phyloP scores from a whole-genome alignment of 1,140 invertebrate species.

The Zeugodacus cucurbitae region DNA sequence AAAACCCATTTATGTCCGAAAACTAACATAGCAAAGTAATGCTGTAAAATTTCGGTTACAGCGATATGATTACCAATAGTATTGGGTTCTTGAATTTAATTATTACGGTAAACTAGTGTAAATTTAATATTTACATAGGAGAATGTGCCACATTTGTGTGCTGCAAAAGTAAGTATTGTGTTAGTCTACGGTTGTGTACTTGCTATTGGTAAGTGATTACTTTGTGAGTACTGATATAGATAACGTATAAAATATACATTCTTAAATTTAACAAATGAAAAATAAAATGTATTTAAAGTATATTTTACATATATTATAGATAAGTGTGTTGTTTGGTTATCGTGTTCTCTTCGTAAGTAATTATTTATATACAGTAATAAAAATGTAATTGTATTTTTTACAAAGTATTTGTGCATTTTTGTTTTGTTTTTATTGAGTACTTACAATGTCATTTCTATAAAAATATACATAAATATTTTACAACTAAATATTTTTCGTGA shows the following conservation, averaged over 20 bases:
- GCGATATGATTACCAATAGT: no score
- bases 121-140: no score
- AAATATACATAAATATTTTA: conserved; percentile 37
- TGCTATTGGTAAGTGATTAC: neutral
- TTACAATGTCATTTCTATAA: neutral
- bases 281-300: neutral
- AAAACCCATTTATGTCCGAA: no score
- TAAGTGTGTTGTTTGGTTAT: neutral
- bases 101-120: no score
- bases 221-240: neutral
- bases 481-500: conserved; percentile 15
- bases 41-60: no score
- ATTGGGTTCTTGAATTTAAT: no score
- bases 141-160: neutral
- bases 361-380: neutral
- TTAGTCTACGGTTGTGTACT: neutral
- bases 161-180: neutral
- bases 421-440: conserved; percentile 18
- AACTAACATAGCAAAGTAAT: no score
- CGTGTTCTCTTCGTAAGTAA: neutral
- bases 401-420: neutral
- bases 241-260: neutral
- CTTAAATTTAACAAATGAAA: neutral
- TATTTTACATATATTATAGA: neutral
- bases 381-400: neutral